Evolutionary conservation across 2,888 invertebrate species (phyloP), one percentile per base, ranked within the genome.

Genomic region (Anoncus sp.): DNA sequence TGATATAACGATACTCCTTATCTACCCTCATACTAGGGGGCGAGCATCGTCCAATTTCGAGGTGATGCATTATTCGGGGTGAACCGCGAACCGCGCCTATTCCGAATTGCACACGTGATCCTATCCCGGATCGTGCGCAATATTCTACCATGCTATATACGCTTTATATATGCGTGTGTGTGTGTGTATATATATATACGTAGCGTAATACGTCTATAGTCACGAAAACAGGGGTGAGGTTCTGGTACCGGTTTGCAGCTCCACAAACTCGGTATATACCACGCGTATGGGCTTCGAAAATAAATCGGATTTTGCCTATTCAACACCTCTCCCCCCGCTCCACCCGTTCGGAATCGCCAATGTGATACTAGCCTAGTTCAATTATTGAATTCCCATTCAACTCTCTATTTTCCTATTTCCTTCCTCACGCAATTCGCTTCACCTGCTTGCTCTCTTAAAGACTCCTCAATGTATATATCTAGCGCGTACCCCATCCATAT

Each of bases 221-320:
- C 38, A 38, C 47, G 53, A n/a, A 47, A 57, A 55, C 43, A 51
- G 63, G 57, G 63, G 40, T 35, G 57, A 63, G 49, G 47, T 24
- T 35, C 31, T 63, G 9, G 40, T 27, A 10, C 31, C 24, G 55
- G 45, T 77, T 66, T 55, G 31, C 63, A 63, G 18, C 40, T 67
- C 49, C 14, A 31, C 53, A 43, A 27, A 16, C 40, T 24, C 24
- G 6, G n/a, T 22, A 59, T 24, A 60, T 49, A 45, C 20, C 16
- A 12, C 4, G 63, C 16, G 47, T 38, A 47, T 51, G 59, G 75
- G 45, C 67, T 73, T 77, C 57, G 62, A 72, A 69, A 77, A 72
- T 77, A 77, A 77, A 77, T 77, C 72, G 77, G 63, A 77, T 77
- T 77, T 73, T 77, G 49, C 67, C 77, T 63, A 77, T 77, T 73